Conservation (phyloP, 1,140 invertebrate genomes). For the Asobara japonica region DNA sequence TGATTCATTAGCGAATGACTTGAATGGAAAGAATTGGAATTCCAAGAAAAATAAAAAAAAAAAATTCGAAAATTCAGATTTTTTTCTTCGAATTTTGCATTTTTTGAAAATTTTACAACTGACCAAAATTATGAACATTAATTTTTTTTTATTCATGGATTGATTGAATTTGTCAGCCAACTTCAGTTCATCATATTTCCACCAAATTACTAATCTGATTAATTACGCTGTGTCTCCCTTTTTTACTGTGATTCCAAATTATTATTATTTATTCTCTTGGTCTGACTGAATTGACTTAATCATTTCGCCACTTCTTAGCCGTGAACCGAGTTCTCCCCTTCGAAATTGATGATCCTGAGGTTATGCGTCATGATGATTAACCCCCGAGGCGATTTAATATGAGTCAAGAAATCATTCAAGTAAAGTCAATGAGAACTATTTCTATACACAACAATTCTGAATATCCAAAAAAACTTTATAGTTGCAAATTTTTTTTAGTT, state of each 20-base stretch:
- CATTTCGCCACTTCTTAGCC: no score
- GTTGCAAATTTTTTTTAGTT: no score
- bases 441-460: no score
- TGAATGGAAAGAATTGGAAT: no score
- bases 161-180: neutral
- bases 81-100: no score
- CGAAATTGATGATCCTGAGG: neutral
- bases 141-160: constrained; percentile 8
- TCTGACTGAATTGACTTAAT: no score
- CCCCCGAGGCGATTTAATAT: neutral
- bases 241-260: neutral
- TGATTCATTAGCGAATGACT: neutral
- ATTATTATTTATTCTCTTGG: neutral
- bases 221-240: neutral
- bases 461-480: no score
- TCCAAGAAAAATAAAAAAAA: no score
- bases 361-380: neutral
- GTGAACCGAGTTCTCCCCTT: neutral
- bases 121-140: neutral
- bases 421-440: no score
- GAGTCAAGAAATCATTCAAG: neutral
- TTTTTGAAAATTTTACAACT: no score
- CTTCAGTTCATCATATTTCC: neutral
- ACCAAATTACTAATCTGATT: neutral
- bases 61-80: no score